phyloP scores from a whole-genome alignment of 1,140 invertebrate species.

The Drosophila lacteicornis region DNA sequence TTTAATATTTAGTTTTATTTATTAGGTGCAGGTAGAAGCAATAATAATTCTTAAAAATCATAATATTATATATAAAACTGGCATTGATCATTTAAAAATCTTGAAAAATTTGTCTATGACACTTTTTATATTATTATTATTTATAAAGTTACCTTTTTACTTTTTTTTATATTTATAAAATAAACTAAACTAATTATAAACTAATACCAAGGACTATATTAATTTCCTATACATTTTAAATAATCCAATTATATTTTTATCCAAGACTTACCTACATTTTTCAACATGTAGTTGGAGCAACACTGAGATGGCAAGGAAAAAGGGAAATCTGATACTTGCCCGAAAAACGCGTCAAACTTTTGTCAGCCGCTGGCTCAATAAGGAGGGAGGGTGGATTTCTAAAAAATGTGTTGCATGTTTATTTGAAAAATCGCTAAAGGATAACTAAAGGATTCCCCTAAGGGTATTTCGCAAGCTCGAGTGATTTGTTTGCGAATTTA shows the following conservation, averaged over 20 bases:
- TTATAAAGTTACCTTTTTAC: too few relatives aligned
- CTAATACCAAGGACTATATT: too few relatives aligned
- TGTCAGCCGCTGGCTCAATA: constrained; percentile 44
- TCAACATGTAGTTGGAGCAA: background rate
- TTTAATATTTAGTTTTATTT: background rate
- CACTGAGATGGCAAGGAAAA: constrained; percentile 3
- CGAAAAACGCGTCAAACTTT: constrained; percentile 65
- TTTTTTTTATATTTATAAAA: background rate
- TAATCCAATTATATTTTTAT: too few relatives aligned
- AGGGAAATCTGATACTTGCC: constrained; percentile 56
- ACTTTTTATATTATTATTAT: too few relatives aligned
- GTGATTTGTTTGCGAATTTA: constrained; percentile 82
- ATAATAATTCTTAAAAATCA: background rate
- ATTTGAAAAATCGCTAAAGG: constrained; percentile 83
- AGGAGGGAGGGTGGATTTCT: constrained; percentile 24
- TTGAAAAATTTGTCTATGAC: too few relatives aligned
- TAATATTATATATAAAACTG: background rate
- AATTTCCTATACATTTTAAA: too few relatives aligned
- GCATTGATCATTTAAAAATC: too few relatives aligned
- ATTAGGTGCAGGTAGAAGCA: background rate
- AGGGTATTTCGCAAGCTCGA: constrained; percentile 74
- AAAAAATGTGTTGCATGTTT: constrained; percentile 71
- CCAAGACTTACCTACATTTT: background rate
- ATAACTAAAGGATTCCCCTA: constrained; percentile 79
- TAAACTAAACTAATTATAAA: too few relatives aligned